Evolutionary conservation across 2,888 invertebrate species (phyloP), one percentile per base, ranked within the genome.

Genomic region (Cerceris rybyensis): DNA sequence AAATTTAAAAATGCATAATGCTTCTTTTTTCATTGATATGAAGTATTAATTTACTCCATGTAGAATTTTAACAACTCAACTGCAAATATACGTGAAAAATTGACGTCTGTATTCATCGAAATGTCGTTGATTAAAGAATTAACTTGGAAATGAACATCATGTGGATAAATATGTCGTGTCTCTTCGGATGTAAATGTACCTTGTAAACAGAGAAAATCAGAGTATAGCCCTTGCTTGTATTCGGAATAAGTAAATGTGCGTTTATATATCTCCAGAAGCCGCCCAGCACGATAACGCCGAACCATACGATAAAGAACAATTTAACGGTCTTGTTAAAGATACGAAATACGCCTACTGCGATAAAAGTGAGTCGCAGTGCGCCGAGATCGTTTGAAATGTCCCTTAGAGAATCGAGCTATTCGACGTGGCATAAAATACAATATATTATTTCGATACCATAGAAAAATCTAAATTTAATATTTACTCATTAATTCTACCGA

Each of bases 301-400:
- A 63, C 60, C 60, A 65, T 63, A 71, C 69, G 89, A 88, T 88
- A 88, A 86, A 85, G 88, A 87, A 86, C 84, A 86, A 87, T 89
- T 87, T 87, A 84, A 89, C 87, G 87, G 87, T 88, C 90, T 90
- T 89, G 89, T 84, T 87, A 82, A 87, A 86, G 90, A 90, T 88
- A 89, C 82, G 87, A 86, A 88, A 89, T 86, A 90, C 90, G 90
- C 90, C 90, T 89, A 89, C 90, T 83, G 78, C 78, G 88, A 89
- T 88, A 89, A 86, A 88, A 83, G 84, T 80, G 86, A 86, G 86
- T 86, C 79, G 80, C 73, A 72, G 63, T 42, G 46, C 57, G 70
- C 42, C 70, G 50, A 39, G 52, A 76, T 72, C 67, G 68, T 64
- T 71, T 42, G 17, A 50, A 14, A 65, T 58, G 50, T 63, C 17